Conservation (phyloP, 2,113 vertebrate genomes). For the Dipodomys spectabilis region DNA sequence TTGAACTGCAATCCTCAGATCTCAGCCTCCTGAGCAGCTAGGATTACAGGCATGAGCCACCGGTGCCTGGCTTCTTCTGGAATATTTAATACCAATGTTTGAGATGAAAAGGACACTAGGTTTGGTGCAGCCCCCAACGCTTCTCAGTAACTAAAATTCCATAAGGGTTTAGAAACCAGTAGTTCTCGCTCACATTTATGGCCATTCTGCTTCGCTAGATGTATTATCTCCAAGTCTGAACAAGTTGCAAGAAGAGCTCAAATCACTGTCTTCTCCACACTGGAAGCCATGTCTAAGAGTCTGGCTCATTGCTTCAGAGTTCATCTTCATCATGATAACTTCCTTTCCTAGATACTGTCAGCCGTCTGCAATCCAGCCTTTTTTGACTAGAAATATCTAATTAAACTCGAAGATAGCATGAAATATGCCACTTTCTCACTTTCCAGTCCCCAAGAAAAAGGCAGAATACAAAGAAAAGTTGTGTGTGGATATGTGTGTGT, state of each 20-base stretch:
- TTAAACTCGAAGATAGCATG: neutral
- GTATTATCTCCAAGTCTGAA: neutral
- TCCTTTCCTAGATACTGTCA: neutral
- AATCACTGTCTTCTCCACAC: neutral
- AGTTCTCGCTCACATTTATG: neutral
- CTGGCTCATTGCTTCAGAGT: neutral
- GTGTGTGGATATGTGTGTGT: too few species aligned
- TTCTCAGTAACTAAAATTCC: neutral
- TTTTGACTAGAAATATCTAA: neutral
- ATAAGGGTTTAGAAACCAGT: neutral
- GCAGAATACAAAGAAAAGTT: neutral
- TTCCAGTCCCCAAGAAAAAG: neutral
- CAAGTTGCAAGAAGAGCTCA: neutral
- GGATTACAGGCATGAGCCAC: too few species aligned
- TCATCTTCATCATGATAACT: neutral
- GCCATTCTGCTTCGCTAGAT: neutral
- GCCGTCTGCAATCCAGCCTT: neutral
- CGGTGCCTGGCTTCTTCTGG: neutral
- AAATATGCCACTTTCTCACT: neutral
- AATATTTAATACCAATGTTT: neutral
- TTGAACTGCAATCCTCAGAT: too few species aligned
- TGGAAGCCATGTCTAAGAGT: neutral
- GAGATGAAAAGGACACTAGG: neutral
- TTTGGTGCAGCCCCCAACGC: neutral
- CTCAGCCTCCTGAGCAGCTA: too few species aligned